These are phyloP conservation scores for Drosophila ambigua DNA, from an alignment of 1,140 invertebrate genomes.

Conservation along the genomic window DNA sequence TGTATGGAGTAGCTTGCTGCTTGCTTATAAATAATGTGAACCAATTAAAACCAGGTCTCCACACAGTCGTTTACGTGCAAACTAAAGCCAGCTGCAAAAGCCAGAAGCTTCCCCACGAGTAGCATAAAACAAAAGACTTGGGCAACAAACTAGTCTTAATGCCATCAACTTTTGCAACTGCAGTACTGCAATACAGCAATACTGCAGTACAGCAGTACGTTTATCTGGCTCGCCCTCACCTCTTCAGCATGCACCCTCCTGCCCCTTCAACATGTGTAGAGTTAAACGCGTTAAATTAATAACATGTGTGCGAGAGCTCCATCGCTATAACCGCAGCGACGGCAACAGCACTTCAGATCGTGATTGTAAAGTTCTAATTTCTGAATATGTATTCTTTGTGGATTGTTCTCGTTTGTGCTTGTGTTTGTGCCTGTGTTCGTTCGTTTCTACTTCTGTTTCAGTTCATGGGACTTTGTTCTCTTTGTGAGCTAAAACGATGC, in stretches of 20 bases:
- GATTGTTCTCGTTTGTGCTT: slow-evolving; percentile 24
- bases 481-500: slow-evolving; percentile 36
- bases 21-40: slow-evolving; percentile 44
- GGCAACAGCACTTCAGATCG: slow-evolving; percentile 8
- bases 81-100: slow-evolving; percentile 5
- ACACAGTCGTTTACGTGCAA: slow-evolving; percentile 23
- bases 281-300: slow-evolving; percentile 29
- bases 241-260: slow-evolving; percentile 30
- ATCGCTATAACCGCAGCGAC: background rate
- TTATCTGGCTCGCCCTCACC: slow-evolving; percentile 11
- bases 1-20: background rate
- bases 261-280: background rate
- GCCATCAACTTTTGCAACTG: slow-evolving; percentile 20
- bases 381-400: slow-evolving; percentile 31
- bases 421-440: background rate
- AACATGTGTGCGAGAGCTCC: slow-evolving; percentile 12
- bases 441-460: background rate
- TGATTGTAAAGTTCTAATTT: slow-evolving; percentile 39
- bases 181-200: slow-evolving; percentile 1
- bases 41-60: slow-evolving; percentile 46
- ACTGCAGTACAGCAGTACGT: background rate
- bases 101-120: slow-evolving; percentile 20
- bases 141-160: slow-evolving; percentile 55
- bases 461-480: slow-evolving; percentile 18
- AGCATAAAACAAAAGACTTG: slow-evolving; percentile 55